These are phyloP conservation scores for Brotula barbata DNA, from an alignment of 2,797 vertebrate genomes.

Conservation along the genomic window DNA sequence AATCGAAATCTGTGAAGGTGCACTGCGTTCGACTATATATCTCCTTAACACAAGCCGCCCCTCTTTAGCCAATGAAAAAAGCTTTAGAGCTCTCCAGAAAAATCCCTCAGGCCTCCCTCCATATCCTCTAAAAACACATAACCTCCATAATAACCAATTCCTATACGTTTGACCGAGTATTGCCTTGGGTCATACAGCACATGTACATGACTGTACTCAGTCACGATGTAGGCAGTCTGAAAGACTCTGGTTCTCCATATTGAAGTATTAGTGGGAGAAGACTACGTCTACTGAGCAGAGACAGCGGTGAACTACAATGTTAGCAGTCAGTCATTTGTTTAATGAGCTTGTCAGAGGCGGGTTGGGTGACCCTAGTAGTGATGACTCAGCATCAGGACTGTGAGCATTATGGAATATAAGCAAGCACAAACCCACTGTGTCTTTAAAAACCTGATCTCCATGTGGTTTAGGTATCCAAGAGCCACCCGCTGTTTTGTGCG, in stretches of 20 bases:
- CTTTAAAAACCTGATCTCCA: neutral
- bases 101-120: constrained; percentile 39
- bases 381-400: constrained; percentile 40
- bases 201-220: constrained; percentile 12
- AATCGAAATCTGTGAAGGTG: constrained; percentile 35
- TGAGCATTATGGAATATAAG: neutral
- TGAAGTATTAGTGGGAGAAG: constrained; percentile 36
- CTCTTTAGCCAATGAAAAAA: constrained; percentile 25
- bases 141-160: constrained; percentile 49
- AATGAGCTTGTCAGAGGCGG: constrained; percentile 54
- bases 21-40: constrained; percentile 36
- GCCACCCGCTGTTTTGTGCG: constrained; percentile 19
- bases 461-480: constrained; percentile 17
- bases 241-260: constrained; percentile 12
- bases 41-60: constrained; percentile 15
- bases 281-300: constrained; percentile 17
- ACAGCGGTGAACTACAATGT: constrained; percentile 37
- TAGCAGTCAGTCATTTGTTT: constrained; percentile 50
- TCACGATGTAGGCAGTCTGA: constrained; percentile 1
- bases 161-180: constrained; percentile 25
- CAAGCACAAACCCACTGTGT: neutral
- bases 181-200: constrained; percentile 15
- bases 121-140: constrained; percentile 34
- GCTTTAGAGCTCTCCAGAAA: constrained; percentile 35
- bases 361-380: constrained; percentile 29